These are phyloP conservation scores for Lagenorhynchus albirostris DNA, from an alignment of 2,113 vertebrate species.

Conservation along the genomic window DNA sequence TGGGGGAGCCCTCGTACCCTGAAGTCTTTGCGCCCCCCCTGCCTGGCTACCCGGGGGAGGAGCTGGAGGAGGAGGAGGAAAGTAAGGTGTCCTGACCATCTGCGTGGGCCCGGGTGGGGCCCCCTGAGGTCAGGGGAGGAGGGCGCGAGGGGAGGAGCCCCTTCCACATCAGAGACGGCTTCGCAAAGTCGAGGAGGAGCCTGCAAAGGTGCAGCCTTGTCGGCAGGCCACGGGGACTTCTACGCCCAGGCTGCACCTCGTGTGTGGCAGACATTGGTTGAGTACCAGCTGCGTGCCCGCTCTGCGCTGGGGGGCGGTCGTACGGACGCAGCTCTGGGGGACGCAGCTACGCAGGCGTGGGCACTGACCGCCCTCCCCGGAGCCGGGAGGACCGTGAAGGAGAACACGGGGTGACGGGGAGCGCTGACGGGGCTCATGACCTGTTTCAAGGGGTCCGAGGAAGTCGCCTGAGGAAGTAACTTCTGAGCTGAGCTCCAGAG, in stretches of 20 bases:
- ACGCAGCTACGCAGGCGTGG: fast-evolving
- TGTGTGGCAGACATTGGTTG: fast-evolving
- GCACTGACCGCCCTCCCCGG: fast-evolving
- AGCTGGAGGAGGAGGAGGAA: conserved; percentile 89
- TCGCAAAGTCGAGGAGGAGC: too few species aligned
- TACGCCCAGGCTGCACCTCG: fast-evolving
- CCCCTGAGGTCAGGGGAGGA: neutral
- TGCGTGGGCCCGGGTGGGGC: neutral
- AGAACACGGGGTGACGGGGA: neutral
- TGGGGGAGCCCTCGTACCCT: conserved; percentile 67
- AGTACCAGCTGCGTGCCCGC: too few species aligned
- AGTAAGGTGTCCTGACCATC: conserved; percentile 82
- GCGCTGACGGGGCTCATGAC: fast-evolving
- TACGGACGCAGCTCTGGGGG: too few species aligned
- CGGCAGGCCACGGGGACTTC: fast-evolving
- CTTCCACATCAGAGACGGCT: fast-evolving
- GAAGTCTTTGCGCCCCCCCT: conserved; percentile 76
- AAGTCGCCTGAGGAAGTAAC: neutral
- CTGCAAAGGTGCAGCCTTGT: neutral
- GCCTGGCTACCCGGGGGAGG: conserved; percentile 80
- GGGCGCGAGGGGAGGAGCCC: too few species aligned
- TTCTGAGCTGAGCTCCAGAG: neutral
- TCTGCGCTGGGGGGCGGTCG: fast-evolving
- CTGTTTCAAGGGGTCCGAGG: neutral
- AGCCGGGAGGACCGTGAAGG: neutral